phyloP scores from a whole-genome alignment of 2,888 invertebrate species.

The Heteromurus nitidus region DNA sequence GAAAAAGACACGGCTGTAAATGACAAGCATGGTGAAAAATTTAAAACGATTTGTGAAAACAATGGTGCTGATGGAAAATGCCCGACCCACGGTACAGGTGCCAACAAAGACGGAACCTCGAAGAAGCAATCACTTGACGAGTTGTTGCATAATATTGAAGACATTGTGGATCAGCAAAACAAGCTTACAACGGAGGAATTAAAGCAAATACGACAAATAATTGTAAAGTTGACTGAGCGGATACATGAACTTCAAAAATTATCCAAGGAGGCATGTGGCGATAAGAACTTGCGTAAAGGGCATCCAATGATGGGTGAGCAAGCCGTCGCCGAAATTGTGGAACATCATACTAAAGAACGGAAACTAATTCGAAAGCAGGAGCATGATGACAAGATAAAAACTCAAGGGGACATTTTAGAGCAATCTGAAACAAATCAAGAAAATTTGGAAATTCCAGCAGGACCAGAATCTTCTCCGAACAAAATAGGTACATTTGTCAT shows the following conservation, averaged over 20 bases:
- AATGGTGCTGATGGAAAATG: not conserved
- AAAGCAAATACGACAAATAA: constrained; percentile 1
- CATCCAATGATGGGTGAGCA: not conserved
- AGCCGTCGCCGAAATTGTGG: constrained; percentile 22
- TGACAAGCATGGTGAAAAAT: not conserved
- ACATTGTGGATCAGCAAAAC: not conserved
- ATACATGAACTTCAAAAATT: constrained; percentile 16
- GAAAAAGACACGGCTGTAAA: not conserved
- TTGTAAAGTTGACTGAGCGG: not conserved
- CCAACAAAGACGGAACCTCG: not conserved
- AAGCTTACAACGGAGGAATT: not conserved
- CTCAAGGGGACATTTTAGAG: not conserved
- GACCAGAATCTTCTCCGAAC: not conserved
- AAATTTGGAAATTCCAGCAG: not conserved
- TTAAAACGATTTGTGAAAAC: constrained; percentile 43
- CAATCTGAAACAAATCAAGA: not conserved
- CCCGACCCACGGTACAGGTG: not conserved
- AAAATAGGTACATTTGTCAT: too few relatives aligned
- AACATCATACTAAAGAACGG: constrained; percentile 18
- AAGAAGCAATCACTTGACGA: not conserved
- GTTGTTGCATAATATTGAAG: not conserved
- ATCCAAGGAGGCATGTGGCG: not conserved
- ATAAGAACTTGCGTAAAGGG: not conserved
- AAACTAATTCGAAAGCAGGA: not conserved
- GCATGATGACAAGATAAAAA: not conserved